Percentiles rank a stretch among this genome's conserved stretches.
Conservation (phyloP, 2,888 invertebrate genomes). For the Ormyrus nitidulus region DNA sequence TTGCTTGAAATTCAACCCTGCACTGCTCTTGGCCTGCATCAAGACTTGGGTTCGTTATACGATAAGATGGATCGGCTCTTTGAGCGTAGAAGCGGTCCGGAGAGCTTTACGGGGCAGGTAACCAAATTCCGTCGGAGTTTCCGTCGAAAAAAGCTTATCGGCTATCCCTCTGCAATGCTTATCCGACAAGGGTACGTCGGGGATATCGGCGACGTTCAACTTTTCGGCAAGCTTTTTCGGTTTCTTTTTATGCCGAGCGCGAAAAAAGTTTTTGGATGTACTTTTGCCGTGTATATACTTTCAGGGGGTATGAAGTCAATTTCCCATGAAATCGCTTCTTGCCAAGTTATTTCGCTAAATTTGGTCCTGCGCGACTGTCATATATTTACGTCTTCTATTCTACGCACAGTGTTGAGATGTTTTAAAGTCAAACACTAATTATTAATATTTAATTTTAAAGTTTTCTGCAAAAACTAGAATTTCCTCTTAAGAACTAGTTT, state of each 20-base stretch:
- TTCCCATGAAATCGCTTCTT: conserved; percentile 17
- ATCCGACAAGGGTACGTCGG: neutral
- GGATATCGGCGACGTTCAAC: no score
- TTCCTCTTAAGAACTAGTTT: no score
- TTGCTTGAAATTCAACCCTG: conserved; percentile 39
- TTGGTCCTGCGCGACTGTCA: no score
- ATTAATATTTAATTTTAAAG: neutral
- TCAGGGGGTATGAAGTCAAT: conserved; percentile 6
- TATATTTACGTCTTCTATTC: no score
- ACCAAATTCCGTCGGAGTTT: conserved; percentile 35
- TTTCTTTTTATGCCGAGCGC: neutral
- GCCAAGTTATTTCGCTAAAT: no score
- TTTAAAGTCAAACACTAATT: neutral
- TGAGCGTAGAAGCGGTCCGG: neutral
- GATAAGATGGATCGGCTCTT: conserved; percentile 45
- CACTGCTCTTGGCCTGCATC: conserved; percentile 28
- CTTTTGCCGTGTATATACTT: conserved; percentile 7
- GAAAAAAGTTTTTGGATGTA: neutral
- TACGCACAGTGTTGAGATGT: neutral
- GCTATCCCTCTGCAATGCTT: neutral
- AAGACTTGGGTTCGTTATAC: conserved; percentile 32
- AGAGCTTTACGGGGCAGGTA: conserved; percentile 31
- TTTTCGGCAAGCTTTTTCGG: neutral
- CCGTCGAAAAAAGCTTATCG: conserved; percentile 36
- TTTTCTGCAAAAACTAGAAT: neutral